Conservation (phyloP, 2,888 invertebrate genomes). For the Ceraclea dissimilis region DNA sequence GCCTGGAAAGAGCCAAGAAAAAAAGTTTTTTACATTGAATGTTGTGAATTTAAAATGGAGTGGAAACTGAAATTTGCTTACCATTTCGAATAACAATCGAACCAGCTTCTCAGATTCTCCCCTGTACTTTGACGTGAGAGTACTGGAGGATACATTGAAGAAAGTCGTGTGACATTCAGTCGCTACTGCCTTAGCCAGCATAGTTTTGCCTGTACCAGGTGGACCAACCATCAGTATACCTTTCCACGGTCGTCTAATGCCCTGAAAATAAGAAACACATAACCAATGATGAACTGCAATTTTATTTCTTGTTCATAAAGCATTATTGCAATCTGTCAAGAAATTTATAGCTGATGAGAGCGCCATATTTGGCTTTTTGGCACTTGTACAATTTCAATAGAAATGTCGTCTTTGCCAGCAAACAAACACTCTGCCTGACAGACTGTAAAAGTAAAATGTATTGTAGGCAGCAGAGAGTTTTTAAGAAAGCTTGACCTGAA, state of each 20-base stretch:
- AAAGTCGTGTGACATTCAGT: slow-evolving; percentile 85
- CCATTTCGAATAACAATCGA: slow-evolving; percentile 80
- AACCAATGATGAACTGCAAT: too few species aligned
- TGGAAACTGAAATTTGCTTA: too few species aligned
- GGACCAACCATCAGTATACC: slow-evolving; percentile 62
- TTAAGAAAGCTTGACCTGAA: too few species aligned
- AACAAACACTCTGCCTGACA: too few species aligned
- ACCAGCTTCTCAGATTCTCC: slow-evolving; percentile 89
- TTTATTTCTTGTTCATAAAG: too few species aligned
- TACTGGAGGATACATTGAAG: slow-evolving; percentile 81
- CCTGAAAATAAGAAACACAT: slow-evolving; percentile 35
- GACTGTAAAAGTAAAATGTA: too few species aligned
- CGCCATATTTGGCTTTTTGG: too few species aligned
- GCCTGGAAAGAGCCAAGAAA: slow-evolving; percentile 53
- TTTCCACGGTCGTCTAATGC: slow-evolving; percentile 78
- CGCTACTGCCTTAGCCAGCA: slow-evolving; percentile 80
- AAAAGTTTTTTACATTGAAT: background rate
- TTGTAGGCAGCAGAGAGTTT: too few species aligned
- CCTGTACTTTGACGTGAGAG: slow-evolving; percentile 81
- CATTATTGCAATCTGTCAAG: background rate
- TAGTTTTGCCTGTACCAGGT: slow-evolving; percentile 73
- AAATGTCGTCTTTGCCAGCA: too few species aligned
- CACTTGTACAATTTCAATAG: too few species aligned
- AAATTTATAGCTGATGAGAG: background rate
- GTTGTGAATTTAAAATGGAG: background rate